Evolutionary conservation across 2,113 vertebrate genomes (phyloP).

Genomic region (Centropus bengalensis): DNA sequence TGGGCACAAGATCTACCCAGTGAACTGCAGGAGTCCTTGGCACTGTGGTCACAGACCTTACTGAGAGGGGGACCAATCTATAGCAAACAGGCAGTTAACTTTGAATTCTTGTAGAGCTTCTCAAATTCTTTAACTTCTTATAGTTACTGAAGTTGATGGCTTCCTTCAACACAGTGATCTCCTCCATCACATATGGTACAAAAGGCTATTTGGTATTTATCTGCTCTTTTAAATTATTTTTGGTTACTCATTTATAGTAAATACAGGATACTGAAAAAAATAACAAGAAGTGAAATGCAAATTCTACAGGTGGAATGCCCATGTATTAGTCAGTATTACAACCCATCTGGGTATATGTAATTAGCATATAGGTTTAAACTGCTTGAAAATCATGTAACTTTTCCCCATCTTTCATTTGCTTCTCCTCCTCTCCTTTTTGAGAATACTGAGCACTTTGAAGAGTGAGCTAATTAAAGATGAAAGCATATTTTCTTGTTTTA

Average conservation of each 20-base stretch:
- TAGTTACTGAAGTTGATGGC: background rate
- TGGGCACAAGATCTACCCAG: accelerated
- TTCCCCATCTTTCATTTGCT: background rate
- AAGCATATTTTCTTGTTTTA: constrained; percentile 12
- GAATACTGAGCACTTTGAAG: background rate
- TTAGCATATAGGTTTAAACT: background rate
- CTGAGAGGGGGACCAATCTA: background rate
- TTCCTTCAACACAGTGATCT: background rate
- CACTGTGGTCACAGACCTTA: accelerated
- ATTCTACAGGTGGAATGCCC: background rate
- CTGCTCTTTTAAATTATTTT: background rate
- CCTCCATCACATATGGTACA: background rate
- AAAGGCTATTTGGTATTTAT: background rate
- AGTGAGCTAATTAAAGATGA: background rate
- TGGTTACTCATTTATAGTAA: background rate
- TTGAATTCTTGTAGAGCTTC: background rate
- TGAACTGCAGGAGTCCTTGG: background rate
- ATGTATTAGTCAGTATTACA: background rate
- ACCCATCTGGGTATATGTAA: background rate
- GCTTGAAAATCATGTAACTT: background rate
- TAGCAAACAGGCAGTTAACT: accelerated
- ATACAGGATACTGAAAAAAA: background rate
- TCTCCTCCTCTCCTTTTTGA: background rate
- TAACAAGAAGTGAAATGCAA: background rate
- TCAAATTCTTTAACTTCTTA: background rate